These are phyloP conservation scores for Damaliscus lunatus DNA, from an alignment of 2,113 vertebrate genomes.

Conservation along the genomic window DNA sequence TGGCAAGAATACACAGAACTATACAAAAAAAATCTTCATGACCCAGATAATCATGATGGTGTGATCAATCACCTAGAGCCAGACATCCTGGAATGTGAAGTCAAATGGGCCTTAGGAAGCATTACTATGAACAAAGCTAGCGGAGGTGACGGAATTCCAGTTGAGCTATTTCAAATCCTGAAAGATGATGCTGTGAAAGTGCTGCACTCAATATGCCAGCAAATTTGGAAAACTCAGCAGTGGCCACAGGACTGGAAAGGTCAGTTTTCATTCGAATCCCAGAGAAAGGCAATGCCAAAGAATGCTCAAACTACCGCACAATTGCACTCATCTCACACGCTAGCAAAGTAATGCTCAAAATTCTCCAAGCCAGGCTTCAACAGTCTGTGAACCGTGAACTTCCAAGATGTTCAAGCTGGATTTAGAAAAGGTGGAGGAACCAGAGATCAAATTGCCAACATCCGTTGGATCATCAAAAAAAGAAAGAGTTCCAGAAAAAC, in stretches of 20 bases:
- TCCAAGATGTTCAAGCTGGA: not conserved
- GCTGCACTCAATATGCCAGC: not conserved
- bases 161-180: not conserved
- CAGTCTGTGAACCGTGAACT: not conserved
- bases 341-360: not conserved
- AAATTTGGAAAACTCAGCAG: not conserved
- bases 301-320: not conserved
- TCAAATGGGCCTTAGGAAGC: not conserved
- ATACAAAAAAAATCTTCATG: not conserved
- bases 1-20: not conserved
- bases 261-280: accelerated
- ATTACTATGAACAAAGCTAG: not conserved
- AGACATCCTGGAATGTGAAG: not conserved
- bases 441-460: not conserved
- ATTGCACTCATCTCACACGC: not conserved
- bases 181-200: not conserved
- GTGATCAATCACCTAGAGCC: not conserved
- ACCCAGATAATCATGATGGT: not conserved
- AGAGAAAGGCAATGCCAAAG: not conserved
- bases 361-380: not conserved
- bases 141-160: not conserved
- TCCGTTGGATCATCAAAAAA: not conserved
- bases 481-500: not conserved
- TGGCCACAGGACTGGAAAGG: not conserved
- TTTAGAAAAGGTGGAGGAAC: not conserved